Conservation (phyloP, 2,113 vertebrate species). For the Serilophus lunatus region DNA sequence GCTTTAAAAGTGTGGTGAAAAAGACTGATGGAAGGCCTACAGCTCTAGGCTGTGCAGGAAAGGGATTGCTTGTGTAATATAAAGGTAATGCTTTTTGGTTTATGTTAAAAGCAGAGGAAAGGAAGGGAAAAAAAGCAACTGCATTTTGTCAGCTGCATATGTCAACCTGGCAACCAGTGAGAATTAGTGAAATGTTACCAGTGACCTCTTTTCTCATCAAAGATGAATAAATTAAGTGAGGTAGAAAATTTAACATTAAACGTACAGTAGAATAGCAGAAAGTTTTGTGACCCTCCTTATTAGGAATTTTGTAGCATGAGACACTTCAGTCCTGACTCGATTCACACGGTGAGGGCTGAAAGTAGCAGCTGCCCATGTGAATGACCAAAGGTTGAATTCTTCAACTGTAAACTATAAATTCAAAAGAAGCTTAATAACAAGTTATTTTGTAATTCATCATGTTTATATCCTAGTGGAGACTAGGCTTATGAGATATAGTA, state of each 20-base stretch:
- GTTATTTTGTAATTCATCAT: neutral
- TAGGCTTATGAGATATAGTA: neutral
- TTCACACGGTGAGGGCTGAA: neutral
- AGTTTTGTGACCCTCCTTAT: neutral
- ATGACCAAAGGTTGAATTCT: neutral
- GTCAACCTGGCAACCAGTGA: neutral
- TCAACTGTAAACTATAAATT: neutral
- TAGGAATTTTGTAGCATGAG: neutral
- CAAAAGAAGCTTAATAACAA: neutral
- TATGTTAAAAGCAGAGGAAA: neutral
- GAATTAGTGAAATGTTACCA: neutral
- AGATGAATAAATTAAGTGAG: neutral
- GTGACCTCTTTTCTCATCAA: neutral
- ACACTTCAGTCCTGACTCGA: neutral
- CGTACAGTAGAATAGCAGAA: neutral
- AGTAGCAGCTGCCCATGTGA: neutral
- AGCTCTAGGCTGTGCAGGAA: neutral
- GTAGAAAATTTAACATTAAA: neutral
- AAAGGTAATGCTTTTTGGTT: neutral
- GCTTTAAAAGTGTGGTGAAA: constrained; percentile 13
- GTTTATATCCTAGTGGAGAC: neutral
- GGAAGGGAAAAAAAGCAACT: neutral
- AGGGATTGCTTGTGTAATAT: neutral
- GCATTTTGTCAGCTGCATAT: constrained; percentile 16
- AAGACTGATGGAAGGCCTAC: constrained; percentile 13